Conservation (phyloP, 2,888 invertebrate species). For the Phragmatobia fuliginosa region DNA sequence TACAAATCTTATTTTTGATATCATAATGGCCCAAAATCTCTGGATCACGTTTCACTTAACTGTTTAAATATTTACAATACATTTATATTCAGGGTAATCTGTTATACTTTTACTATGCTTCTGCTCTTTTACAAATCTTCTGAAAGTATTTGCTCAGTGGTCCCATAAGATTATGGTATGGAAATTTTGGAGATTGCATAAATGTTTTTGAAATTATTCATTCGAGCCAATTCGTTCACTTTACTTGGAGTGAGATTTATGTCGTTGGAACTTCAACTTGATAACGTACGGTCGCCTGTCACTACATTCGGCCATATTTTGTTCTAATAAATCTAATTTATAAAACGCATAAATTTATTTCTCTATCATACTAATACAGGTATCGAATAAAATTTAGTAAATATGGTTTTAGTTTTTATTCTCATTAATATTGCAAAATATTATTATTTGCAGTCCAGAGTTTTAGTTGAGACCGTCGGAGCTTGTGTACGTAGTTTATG, state of each 20-base stretch:
- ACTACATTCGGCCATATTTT: conserved; percentile 54
- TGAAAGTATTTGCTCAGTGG: conserved; percentile 49
- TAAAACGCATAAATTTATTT: conserved; percentile 25
- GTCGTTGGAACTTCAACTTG: conserved; percentile 71
- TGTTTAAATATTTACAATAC: conserved; percentile 31
- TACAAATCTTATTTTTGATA: conserved; percentile 16
- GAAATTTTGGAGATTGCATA: conserved; percentile 58
- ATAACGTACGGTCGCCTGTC: conserved; percentile 64
- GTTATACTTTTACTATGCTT: conserved; percentile 28
- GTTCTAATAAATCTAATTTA: conserved; percentile 71
- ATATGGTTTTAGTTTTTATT: background rate
- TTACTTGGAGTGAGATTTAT: conserved; percentile 74
- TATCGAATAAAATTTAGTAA: background rate
- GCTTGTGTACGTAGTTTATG: no score
- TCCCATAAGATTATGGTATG: conserved; percentile 51
- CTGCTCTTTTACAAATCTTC: conserved; percentile 40
- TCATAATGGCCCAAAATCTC: conserved; percentile 19
- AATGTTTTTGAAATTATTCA: conserved; percentile 73
- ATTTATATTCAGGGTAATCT: conserved; percentile 27
- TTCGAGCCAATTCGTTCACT: conserved; percentile 68
- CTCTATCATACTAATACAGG: background rate
- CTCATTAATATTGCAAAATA: no score
- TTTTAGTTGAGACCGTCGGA: no score
- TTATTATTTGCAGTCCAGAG: no score
- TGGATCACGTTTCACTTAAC: conserved; percentile 28